phyloP scores from a whole-genome alignment of 2,113 vertebrate genomes.

The Bungarus multicinctus region DNA sequence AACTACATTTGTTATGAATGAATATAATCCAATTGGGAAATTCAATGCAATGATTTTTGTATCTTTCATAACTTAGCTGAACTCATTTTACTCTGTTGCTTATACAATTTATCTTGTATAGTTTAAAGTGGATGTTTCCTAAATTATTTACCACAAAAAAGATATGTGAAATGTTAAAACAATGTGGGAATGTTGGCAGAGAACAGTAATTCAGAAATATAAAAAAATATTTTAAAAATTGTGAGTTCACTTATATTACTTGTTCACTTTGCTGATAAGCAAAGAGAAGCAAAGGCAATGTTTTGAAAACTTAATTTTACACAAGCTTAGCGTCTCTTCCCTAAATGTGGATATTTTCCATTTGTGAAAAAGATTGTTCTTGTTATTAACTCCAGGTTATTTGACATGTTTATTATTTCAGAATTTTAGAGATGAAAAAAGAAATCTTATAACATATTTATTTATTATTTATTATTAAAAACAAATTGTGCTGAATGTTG shows the following conservation, averaged over 20 bases:
- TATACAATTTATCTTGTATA: background rate
- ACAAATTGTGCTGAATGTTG: background rate
- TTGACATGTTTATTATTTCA: background rate
- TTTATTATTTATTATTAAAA: background rate
- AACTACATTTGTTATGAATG: background rate
- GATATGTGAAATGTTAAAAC: background rate
- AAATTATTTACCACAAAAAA: background rate
- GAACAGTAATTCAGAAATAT: background rate
- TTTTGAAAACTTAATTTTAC: background rate
- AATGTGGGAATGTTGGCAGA: background rate
- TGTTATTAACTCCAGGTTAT: background rate
- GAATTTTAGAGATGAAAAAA: background rate
- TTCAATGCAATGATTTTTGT: background rate
- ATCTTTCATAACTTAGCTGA: background rate
- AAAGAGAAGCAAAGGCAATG: background rate
- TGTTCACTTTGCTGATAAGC: background rate
- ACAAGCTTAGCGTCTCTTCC: background rate
- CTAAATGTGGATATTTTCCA: background rate
- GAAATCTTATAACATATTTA: background rate
- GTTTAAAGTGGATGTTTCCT: background rate
- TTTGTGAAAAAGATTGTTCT: background rate
- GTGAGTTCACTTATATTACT: background rate
- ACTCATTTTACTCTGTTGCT: background rate
- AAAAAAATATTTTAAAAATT: background rate
- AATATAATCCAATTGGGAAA: background rate